Evolutionary conservation across 2,797 vertebrate genomes (phyloP).

Genomic region (Myotis planiceps): DNA sequence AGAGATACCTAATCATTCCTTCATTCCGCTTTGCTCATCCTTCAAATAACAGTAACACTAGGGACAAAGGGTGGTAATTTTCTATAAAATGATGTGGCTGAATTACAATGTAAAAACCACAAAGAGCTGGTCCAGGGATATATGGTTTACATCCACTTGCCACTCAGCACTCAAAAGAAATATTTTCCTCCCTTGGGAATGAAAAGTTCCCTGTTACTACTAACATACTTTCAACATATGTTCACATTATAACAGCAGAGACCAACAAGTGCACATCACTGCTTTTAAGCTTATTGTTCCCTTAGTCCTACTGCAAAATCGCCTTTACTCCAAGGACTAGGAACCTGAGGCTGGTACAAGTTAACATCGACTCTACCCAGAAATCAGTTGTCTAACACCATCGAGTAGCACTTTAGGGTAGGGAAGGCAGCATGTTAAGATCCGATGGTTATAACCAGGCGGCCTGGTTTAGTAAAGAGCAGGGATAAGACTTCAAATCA

Average conservation of each 20-base stretch:
- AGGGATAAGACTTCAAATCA: neutral
- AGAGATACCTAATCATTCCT: neutral
- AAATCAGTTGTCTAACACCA: neutral
- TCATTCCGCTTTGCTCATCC: neutral
- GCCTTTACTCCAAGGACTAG: neutral
- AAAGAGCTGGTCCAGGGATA: neutral
- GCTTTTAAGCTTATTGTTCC: neutral
- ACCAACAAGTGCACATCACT: neutral
- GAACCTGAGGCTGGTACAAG: neutral
- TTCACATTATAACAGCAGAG: neutral
- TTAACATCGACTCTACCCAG: neutral
- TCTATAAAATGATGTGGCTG: neutral
- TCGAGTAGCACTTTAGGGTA: neutral
- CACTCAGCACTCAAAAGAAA: neutral
- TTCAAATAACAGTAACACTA: neutral
- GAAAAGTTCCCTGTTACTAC: neutral
- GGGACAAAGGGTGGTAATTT: neutral
- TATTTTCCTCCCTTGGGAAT: neutral
- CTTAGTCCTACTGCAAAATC: neutral
- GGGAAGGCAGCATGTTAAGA: neutral
- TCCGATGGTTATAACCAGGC: neutral
- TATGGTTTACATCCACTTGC: neutral
- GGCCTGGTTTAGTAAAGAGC: neutral
- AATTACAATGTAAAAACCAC: neutral
- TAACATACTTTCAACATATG: neutral